Base-by-base conservation (phyloP, 2,888 invertebrate species). In the Fragum sueziense region DNA sequence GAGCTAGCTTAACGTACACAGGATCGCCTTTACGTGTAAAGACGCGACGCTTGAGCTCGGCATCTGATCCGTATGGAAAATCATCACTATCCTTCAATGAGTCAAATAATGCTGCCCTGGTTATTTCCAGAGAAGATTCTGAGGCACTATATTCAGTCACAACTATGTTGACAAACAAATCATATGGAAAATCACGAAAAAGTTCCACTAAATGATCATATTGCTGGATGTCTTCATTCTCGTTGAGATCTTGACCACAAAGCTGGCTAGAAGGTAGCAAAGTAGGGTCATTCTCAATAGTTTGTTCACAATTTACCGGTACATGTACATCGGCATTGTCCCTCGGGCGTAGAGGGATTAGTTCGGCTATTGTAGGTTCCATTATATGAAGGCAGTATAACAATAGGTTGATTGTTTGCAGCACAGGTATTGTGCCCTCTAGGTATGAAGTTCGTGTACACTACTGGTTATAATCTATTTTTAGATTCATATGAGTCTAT, bases 21-120 rank as follows among this genome's bases (percentile, higher is more conserved):
- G 62, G 72, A 22, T 73, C 62, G 20, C 72, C 72, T 20, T 25
- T 33, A 2, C 72, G 47, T 2, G 72, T 73, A 65, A 52, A 62
- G 6, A 65, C 52, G 0, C 65, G 47, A 9, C 72, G 17, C 25
- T 73, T 73, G 14, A 73, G 27, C 9, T 62, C 52, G 3, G 22
- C 29, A 33, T 65, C 52, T 14, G 6, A 11, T 7, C 25, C 52
- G 22, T 31, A 73, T 1, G 72, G 62, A 25, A 73, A 73, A n/a
- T 52, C 72, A 25, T 14, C n/a, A 22, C n/a, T 31, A n/a, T 62
- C 51, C 51, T 51, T 73, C 47, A 73, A 27, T 22, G n/a, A 25
- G 11, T 52, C 65, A 51, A 51, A 73, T 2, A 37, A 31, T 3
- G 29, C 9, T 20, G 29, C 7, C 11, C 72, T 7, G 7, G 34